Evolutionary conservation across 1,140 invertebrate genomes (phyloP), one percentile per base, ranked within the genome.

Genomic region (Dendrolimus kikuchii): DNA sequence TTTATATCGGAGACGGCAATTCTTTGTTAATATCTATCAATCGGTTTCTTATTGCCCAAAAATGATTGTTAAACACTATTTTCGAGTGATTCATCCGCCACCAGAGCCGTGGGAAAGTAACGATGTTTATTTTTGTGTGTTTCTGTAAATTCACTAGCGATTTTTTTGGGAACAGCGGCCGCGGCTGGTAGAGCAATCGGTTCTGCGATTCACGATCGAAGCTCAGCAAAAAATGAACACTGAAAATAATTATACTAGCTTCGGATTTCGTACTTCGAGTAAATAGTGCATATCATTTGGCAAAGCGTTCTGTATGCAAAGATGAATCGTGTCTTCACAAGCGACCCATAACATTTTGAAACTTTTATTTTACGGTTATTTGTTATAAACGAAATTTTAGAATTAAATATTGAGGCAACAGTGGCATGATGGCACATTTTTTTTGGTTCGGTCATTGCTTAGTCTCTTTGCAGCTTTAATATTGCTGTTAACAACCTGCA

Each of bases 161-260:
- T 55, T 64, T 77, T 79, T 78, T 74, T 70, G 62, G 71, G 69
- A 75, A 77, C 68, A 50, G 57, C 55, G 10, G 63, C 66, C 64
- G 48, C 68, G 71, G 49, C 66, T 66, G 64, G 64, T 54, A 57
- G 60, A 64, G 62, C 74, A 73, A 80, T 77, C 67, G 47, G 67
- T 70, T 77, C 67, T 69, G 71, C 70, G 66, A 62, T 71, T 72
- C 66, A 70, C 64, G 64, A 66, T 55, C 49, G 56, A 57, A 53
- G 60, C 62, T 50, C 63, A 57, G 59, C 49, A 59, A 55, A 60
- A 47, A 57, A 57, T 45, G 48, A 65, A 64, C 47, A 59, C 74
- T 71, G 66, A 68, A 55, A 60, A 74, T 73, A 66, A 68, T 50
- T 49, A 59, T 63, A 73, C 69, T 59, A 64, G 56, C 48, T 61